Percentiles rank a stretch among this genome's conserved stretches.
Evolutionary conservation across 2,113 vertebrate species (phyloP).

Genomic region (Bombycilla garrulus): DNA sequence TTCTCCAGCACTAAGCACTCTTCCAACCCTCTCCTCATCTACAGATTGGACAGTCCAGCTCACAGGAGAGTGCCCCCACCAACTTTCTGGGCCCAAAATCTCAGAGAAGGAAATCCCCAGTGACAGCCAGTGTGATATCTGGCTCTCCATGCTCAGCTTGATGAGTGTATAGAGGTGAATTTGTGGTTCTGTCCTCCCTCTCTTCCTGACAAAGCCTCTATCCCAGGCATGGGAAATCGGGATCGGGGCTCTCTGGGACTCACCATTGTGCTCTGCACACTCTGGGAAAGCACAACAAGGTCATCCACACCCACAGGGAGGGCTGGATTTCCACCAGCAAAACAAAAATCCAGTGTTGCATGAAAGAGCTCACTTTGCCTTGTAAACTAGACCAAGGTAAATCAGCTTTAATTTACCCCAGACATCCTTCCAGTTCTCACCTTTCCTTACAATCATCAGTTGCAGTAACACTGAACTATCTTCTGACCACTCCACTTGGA

Average conservation of each 20-base stretch:
- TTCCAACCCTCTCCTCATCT: not conserved
- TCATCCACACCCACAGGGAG: not conserved
- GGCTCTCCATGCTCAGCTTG: not conserved
- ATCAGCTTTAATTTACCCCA: not conserved
- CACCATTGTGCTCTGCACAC: not conserved
- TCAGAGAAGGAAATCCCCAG: not conserved
- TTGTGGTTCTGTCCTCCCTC: not conserved
- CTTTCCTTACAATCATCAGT: not conserved
- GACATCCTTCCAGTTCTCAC: not conserved
- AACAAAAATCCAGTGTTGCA: not conserved
- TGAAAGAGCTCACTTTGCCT: not conserved
- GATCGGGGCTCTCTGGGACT: not conserved
- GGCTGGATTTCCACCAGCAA: not conserved
- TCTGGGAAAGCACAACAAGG: not conserved
- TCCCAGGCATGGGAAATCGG: not conserved
- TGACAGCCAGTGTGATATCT: not conserved
- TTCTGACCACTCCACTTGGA: not conserved
- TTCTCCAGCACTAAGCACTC: not conserved
- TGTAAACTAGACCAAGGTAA: not conserved
- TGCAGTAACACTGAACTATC: not conserved
- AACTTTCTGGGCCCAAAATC: not conserved
- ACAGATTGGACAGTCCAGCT: not conserved
- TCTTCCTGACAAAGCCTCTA: not conserved
- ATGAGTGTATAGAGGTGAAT: fast-evolving
- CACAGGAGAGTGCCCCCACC: not conserved